Evolutionary conservation across 2,888 invertebrate species (phyloP).

Genomic region (Perizoma flavofasciatum): DNA sequence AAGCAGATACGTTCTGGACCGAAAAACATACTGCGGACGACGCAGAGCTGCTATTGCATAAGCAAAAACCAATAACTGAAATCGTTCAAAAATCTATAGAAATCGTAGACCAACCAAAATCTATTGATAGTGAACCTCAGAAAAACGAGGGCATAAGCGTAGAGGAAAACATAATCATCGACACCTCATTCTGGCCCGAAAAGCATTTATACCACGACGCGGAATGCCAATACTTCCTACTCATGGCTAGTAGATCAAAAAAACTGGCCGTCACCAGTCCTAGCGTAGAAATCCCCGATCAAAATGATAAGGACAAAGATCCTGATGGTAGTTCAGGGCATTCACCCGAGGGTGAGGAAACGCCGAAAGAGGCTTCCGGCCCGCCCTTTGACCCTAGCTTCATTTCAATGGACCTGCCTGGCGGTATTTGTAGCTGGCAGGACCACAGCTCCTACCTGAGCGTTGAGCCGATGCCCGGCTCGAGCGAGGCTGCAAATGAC

Average conservation of each 20-base stretch:
- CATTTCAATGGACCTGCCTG: constrained; percentile 89
- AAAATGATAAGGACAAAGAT: constrained; percentile 85
- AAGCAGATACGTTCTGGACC: constrained; percentile 84
- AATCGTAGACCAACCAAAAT: constrained; percentile 32
- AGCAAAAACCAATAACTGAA: constrained; percentile 49
- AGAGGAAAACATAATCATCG: constrained; percentile 62
- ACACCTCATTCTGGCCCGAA: constrained; percentile 85
- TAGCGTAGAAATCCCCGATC: constrained; percentile 63
- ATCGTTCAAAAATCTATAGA: constrained; percentile 27
- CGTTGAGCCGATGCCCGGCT: constrained; percentile 64
- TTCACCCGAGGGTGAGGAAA: constrained; percentile 71
- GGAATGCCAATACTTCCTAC: constrained; percentile 85
- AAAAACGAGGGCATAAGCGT: constrained; percentile 46
- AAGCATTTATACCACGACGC: constrained; percentile 86
- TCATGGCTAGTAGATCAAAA: constrained; percentile 76
- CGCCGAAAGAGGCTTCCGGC: constrained; percentile 56
- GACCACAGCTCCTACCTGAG: constrained; percentile 91
- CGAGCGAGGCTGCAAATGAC: constrained; percentile 43
- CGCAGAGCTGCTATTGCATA: constrained; percentile 75
- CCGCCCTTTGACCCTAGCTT: constrained; percentile 83
- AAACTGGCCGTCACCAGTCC: constrained; percentile 47
- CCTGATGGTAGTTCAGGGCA: constrained; percentile 85
- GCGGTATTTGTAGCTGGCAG: constrained; percentile 92
- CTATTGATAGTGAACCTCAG: constrained; percentile 36
- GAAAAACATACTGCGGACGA: constrained; percentile 84